Base-by-base conservation (phyloP, 2,888 invertebrate species). In the Halictus ligatus region DNA sequence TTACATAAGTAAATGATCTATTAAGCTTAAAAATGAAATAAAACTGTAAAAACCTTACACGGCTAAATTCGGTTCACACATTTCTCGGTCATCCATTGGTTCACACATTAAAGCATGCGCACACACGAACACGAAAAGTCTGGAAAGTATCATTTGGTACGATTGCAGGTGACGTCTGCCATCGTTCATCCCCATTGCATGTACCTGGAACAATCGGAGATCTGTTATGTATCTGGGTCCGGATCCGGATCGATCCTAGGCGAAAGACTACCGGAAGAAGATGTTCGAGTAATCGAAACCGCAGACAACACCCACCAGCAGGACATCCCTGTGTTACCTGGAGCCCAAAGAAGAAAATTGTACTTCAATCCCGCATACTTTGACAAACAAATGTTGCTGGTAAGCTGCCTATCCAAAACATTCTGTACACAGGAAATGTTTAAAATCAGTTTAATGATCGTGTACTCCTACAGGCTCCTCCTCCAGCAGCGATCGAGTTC, bases 291-390 rank as follows among this genome's bases (percentile, higher is more conserved):
- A 82, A 97, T 98, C 13, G 98, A 98, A 95, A 98, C 98, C 8
- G 96, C 97, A 87, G 97, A 97, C 86, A 96, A 96, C 89, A 81
- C 92, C 6, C 92, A 94, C 76, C 93, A 94, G 50, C 93, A 93
- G 18, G 94, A 94, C 71, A 93, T 93, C 18, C 94, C 95, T 13
- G 92, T 95, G 13, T 90, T 94, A 72, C 94, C 95, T 2, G 98
- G 97, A 18, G 97, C 97, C 46, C 97, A 97, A 0, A 96, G 98
- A 79, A 96, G 97, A 89, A 98, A 98, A 93, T 96, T 98, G 4
- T 98, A 98, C 94, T 98, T 98, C 93, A 98, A 98, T 94, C 98
- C 98, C 0, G 98, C 98, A 12, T 99, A 98, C 94, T 98, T 99
- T 93, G 98, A 99, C 94, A 98, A 98, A 46, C 98, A 98, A 90